Conservation (phyloP, 2,797 vertebrate genomes). For the Sternotherus odoratus region DNA sequence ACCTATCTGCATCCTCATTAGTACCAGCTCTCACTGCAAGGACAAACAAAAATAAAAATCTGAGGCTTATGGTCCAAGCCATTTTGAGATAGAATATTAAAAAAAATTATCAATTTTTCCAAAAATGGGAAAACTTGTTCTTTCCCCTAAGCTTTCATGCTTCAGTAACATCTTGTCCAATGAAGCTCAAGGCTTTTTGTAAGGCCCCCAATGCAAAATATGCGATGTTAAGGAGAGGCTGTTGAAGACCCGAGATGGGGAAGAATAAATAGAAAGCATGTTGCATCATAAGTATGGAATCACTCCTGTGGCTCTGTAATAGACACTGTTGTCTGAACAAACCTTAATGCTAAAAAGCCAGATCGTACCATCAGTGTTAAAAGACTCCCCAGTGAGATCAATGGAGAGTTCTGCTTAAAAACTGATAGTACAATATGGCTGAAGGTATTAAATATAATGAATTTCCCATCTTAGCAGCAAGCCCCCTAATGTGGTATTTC, state of each 20-base stretch:
- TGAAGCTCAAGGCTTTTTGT: background rate
- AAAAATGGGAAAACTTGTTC: background rate
- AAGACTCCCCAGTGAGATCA: background rate
- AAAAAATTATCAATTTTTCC: background rate
- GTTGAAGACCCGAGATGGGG: constrained; percentile 39
- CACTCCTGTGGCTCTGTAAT: background rate
- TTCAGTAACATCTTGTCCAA: constrained; percentile 47
- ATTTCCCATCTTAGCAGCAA: background rate
- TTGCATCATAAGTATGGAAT: background rate
- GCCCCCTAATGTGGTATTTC: rapidly evolving
- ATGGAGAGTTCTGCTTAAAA: constrained; percentile 9
- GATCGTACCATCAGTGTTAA: constrained; percentile 9
- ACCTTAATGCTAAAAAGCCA: background rate
- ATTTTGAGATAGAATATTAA: background rate
- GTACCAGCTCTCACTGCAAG: background rate
- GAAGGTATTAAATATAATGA: background rate
- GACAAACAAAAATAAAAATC: background rate
- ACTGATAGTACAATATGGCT: rapidly evolving
- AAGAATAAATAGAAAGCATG: constrained; percentile 44
- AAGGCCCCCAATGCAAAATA: background rate
- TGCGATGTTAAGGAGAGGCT: constrained; percentile 38
- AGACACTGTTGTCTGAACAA: background rate
- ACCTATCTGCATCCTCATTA: background rate
- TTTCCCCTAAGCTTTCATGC: constrained; percentile 20
- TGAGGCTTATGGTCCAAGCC: background rate